phyloP scores from a whole-genome alignment of 1,140 invertebrate species.

The Ceratitis capitata region DNA sequence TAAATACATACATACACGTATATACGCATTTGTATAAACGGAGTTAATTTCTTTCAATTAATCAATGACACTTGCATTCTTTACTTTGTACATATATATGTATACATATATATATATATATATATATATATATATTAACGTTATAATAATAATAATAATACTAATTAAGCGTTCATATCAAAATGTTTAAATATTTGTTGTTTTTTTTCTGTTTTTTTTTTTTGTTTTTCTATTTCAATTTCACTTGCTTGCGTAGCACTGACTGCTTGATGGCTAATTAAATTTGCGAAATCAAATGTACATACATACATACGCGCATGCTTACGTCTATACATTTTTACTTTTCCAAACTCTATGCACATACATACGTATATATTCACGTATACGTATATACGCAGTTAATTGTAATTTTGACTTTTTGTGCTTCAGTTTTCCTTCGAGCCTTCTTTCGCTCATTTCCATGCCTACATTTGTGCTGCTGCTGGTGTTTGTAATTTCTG shows the following conservation, averaged over 20 bases:
- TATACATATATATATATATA: no score
- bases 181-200: constrained; percentile 17
- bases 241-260: neutral
- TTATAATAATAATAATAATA: neutral
- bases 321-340: neutral
- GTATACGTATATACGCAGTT: neutral
- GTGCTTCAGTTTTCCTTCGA: neutral
- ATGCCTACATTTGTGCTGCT: neutral
- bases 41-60: neutral
- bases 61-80: neutral
- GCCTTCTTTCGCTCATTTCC: neutral
- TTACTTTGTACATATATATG: neutral
- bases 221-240: neutral
- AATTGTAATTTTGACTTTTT: neutral
- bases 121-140: no score
- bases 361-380: neutral
- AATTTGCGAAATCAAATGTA: neutral
- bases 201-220: no score
- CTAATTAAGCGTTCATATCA: constrained; percentile 34
- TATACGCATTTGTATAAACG: neutral
- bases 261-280: no score
- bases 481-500: neutral
- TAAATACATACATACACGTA: neutral
- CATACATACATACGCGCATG: neutral
- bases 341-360: neutral